Percentiles rank a stretch among this genome's conserved stretches.
Conservation (phyloP, 2,113 vertebrate genomes). For the crab-eating macaque (Macaca fascicularis) region T2T-MFA8v1.1 NC_088395.1:103188501-103189000, state of each 20-base stretch:
- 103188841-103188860: background rate
- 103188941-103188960: constrained; percentile 7
- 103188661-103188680: background rate
- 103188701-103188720: background rate
- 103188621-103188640: background rate
- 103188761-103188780: background rate
- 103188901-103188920: background rate
- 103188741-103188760: background rate
- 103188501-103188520: background rate
- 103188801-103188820: background rate
- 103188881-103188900: background rate
- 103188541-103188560: constrained; percentile 21
- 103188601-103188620: background rate
- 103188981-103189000: background rate
- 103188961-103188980: background rate
- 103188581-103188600: background rate
- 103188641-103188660: background rate
- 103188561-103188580: background rate
- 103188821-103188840: background rate
- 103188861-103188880: background rate
- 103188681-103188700: background rate
- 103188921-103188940: background rate
- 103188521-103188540: background rate
- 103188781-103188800: background rate
- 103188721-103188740: background rate